Conservation (phyloP, 2,797 vertebrate genomes). For the Austrolebias charrua region DNA sequence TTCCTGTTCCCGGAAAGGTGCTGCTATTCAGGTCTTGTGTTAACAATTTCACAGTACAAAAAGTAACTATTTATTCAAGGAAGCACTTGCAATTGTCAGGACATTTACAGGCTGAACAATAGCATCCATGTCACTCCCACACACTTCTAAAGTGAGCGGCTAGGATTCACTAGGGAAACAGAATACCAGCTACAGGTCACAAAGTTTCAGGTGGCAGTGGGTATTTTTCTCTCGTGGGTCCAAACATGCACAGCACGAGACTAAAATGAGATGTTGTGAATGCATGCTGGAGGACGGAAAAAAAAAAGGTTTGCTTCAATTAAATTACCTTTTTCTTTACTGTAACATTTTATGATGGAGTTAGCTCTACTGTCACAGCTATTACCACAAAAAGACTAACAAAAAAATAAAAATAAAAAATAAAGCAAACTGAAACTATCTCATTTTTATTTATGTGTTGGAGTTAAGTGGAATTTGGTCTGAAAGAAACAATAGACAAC, state of each 20-base stretch:
- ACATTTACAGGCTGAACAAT: constrained; percentile 50
- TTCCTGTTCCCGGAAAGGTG: constrained; percentile 24
- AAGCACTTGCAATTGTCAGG: constrained; percentile 43
- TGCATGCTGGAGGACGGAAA: constrained; percentile 9
- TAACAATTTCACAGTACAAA: constrained; percentile 42
- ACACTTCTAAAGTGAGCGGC: constrained; percentile 52
- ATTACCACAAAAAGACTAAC: too few relatives aligned
- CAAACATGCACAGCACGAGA: constrained; percentile 44
- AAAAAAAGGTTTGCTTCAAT: constrained; percentile 21
- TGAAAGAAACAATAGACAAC: not conserved
- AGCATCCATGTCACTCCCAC: constrained; percentile 58
- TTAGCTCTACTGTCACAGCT: too few relatives aligned
- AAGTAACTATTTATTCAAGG: constrained; percentile 48
- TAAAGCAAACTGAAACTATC: too few relatives aligned
- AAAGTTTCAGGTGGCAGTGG: constrained; percentile 57
- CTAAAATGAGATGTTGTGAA: constrained; percentile 50
- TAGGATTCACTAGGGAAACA: constrained; percentile 42
- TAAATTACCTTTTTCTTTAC: constrained; percentile 20
- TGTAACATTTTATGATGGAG: constrained; percentile 2
- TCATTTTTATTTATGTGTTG: too few relatives aligned
- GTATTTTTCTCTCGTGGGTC: constrained; percentile 58
- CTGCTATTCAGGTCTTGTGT: constrained; percentile 29
- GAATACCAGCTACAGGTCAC: constrained; percentile 53
- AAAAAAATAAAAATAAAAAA: too few relatives aligned
- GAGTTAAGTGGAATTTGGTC: not conserved